Evolutionary conservation across 2,888 invertebrate genomes (phyloP), one percentile per base, ranked within the genome.

Genomic region (Portevinia maculata): DNA sequence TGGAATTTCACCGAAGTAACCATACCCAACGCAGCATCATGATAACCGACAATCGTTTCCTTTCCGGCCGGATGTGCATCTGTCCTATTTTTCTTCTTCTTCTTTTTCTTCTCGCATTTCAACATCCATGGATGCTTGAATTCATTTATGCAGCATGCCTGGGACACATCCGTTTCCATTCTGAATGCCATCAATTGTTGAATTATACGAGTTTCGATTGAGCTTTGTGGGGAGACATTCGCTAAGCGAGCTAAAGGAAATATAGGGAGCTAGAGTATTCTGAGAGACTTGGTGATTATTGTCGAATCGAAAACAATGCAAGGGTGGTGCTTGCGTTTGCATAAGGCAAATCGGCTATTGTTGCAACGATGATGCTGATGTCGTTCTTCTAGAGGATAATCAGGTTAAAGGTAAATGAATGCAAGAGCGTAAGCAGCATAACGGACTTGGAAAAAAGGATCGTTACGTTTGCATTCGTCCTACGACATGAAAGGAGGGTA

Each of bases 141-240:
- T 21, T 48, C 52, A 60, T 60, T 76, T 37, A 60, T 60, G 59
- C 41, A 57, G 52, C 46, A 60, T 69, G 46, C 76, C 46, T 50
- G 50, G 44, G 52, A 79, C 62, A 76, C 71, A 64, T 79, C 71
- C 78, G 78, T 65, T 71, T 79, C 39, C 71, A 71, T 71, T 62
- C 52, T 24, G 50, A 79, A 78, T 71, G 64, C 55, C 70, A 71
- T 78, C 71, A 71, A 79, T 79, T 79, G 78, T 71, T 55, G 52
- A 59, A 71, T 65, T 59, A 52, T 79, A 71, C 65, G 52, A 62
- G 44, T 79, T 79, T 71, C 65, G 78, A 65, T 79, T 79, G 78
- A 64, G n/a, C 69, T 55, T 76, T 69, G 53, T 34, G 34, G 15
- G 5, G 21, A 19, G 50, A 28, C 52, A 46, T 24, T 17, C 50